Evolutionary conservation across 2,113 vertebrate genomes (phyloP), one percentile per base, ranked within the genome.

Genomic region (Eira barbara): DNA sequence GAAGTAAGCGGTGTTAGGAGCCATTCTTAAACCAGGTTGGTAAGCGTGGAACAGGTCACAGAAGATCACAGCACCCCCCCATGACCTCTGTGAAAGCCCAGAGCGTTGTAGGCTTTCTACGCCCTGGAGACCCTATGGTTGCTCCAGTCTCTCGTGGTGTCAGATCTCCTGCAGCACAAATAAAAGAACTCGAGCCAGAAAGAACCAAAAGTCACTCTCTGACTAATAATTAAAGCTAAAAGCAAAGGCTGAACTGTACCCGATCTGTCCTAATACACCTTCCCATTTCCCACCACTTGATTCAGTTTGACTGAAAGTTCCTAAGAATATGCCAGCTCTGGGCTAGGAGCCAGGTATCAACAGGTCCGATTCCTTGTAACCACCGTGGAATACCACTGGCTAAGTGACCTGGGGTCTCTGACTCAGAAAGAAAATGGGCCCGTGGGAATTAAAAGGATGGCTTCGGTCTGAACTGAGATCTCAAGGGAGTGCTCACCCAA

Each of bases 61-160:
- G n/a, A 31, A 49, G 49, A 27, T 7, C 4, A 5, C 0, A 21
- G 49, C n/a, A 2, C 84, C 25, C 57, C 17, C 47, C 34, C 2
- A 0, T 0, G 2, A 78, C 21, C 47, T 27, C 83, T 9, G 34
- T 3, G 1, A 4, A 13, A 15, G 10, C 76, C 47, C 61, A 4
- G 21, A 14, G 31, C 7, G 55, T 5, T 4, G 4, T 4, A 21
- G 2, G 34, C 9, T 17, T 5, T 17, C 7, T 1, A 4, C 2
- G 0, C 29, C 79, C 29, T 6, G 18, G n/a, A 78, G 18, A 36
- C 20, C 90, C 81, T 20, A 3, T 0, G 0, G 39, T 6, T 31
- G 45, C 79, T 25, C 39, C 3, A 0, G 4, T 3, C 14, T 65
- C 36, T 17, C 18, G 3, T 17, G 74, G 27, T 9, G 17, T 17